These are phyloP conservation scores for Petromus typicus DNA, from an alignment of 2,113 vertebrate species.

Conservation along the genomic window DNA sequence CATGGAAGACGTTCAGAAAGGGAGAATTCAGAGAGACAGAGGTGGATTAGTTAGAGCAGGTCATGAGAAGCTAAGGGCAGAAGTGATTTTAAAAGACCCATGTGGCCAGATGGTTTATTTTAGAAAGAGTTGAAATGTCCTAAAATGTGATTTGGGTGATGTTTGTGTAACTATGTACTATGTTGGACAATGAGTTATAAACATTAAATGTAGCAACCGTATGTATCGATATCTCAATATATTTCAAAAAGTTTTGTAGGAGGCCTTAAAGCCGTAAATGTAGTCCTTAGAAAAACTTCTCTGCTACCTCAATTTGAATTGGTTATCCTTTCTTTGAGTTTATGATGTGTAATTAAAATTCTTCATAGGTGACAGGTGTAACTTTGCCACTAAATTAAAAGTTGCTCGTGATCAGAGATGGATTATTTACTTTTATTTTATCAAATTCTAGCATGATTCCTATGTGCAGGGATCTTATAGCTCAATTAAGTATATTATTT, in stretches of 20 bases:
- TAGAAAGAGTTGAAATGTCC: background rate
- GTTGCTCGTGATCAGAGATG: background rate
- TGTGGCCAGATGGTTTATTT: background rate
- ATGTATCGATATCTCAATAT: background rate
- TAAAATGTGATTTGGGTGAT: background rate
- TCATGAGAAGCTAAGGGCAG: no score
- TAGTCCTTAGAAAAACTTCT: background rate
- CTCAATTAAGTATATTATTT: background rate
- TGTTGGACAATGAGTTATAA: background rate
- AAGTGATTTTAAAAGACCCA: background rate
- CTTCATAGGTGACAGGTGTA: background rate
- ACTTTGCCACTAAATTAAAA: background rate
- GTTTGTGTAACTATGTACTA: background rate
- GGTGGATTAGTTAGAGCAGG: background rate
- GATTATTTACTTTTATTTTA: background rate
- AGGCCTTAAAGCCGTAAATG: background rate
- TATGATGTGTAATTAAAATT: background rate
- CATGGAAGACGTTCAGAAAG: background rate
- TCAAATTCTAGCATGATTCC: background rate
- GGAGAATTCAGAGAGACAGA: background rate
- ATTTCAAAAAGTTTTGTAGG: background rate
- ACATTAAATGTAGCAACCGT: background rate
- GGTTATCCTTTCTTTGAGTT: background rate
- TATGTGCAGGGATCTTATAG: background rate
- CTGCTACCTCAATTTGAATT: background rate